Percentiles rank a stretch among this genome's conserved stretches.
Evolutionary conservation across 2,888 invertebrate genomes (phyloP).

Genomic region (Lithosia quadra): DNA sequence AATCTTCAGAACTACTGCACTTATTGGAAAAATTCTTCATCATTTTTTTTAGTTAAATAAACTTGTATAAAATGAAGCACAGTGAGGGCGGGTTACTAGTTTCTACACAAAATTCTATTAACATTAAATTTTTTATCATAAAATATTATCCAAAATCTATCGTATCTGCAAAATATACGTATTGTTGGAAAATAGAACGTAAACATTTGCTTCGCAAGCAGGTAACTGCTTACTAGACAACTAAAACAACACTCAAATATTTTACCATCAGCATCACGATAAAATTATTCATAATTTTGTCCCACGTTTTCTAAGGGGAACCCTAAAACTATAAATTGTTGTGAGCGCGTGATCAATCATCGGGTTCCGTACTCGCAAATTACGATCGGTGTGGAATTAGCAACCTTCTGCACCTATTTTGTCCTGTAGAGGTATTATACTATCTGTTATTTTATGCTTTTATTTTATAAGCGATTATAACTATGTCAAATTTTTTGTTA

Average conservation of each 20-base stretch:
- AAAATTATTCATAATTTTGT: slow-evolving; percentile 76
- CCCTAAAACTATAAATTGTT: slow-evolving; percentile 64
- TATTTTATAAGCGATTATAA: neutral
- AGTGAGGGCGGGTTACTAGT: no score
- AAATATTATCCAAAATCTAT: no score
- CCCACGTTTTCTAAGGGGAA: slow-evolving; percentile 55
- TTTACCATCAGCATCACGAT: slow-evolving; percentile 61
- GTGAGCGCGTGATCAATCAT: slow-evolving; percentile 66
- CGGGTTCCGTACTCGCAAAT: slow-evolving; percentile 53
- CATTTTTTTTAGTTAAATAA: no score
- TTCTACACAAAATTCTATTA: no score
- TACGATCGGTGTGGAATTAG: slow-evolving; percentile 50
- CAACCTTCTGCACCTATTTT: slow-evolving; percentile 35
- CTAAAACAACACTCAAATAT: slow-evolving; percentile 20
- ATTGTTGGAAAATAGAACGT: neutral
- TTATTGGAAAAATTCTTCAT: no score
- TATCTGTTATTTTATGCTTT: no score
- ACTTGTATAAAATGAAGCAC: no score
- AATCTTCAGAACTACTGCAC: no score
- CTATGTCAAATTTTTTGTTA: no score
- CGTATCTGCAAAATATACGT: neutral
- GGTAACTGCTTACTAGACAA: neutral
- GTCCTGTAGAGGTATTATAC: no score
- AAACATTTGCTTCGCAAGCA: neutral
- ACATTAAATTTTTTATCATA: no score